phyloP scores from a whole-genome alignment of 2,888 invertebrate genomes.

The Euzophera pinguis region DNA sequence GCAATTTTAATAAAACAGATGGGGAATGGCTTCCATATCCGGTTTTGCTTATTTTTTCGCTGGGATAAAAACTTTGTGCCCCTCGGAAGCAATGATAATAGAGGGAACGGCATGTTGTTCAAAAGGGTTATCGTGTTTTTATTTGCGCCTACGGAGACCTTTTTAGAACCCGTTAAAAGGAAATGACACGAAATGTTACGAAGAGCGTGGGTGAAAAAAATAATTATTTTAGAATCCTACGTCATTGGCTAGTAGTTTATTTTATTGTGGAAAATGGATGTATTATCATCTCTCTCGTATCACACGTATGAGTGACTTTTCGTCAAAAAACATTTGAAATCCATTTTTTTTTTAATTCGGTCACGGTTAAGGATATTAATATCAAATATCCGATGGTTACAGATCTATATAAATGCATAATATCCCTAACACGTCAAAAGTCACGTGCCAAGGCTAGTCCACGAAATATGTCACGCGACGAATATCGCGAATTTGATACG shows the following conservation, averaged over 20 bases:
- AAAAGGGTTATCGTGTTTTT: constrained; percentile 72
- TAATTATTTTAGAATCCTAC: constrained; percentile 23
- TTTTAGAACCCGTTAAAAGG: constrained; percentile 64
- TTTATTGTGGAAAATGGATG: not conserved
- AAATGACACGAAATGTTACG: constrained; percentile 45
- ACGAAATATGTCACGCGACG: not conserved
- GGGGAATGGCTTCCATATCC: constrained; percentile 69
- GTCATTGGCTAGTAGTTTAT: not conserved
- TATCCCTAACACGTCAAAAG: not conserved
- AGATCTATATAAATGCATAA: not conserved
- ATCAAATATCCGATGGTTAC: too few relatives aligned
- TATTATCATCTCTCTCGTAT: not conserved
- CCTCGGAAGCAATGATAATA: constrained; percentile 72
- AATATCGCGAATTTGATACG: constrained; percentile 4
- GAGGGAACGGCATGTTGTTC: constrained; percentile 64
- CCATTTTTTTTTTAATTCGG: too few relatives aligned
- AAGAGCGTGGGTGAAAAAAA: constrained; percentile 50
- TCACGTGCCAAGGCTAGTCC: not conserved
- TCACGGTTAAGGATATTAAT: too few relatives aligned
- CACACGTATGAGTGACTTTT: too few relatives aligned
- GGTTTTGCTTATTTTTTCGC: constrained; percentile 60
- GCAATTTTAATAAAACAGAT: constrained; percentile 75
- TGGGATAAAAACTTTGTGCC: constrained; percentile 46
- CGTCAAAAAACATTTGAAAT: too few relatives aligned
- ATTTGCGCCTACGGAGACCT: constrained; percentile 57